Base-by-base conservation (phyloP, 1,140 invertebrate genomes). In the Drosophila paulistorum region DNA sequence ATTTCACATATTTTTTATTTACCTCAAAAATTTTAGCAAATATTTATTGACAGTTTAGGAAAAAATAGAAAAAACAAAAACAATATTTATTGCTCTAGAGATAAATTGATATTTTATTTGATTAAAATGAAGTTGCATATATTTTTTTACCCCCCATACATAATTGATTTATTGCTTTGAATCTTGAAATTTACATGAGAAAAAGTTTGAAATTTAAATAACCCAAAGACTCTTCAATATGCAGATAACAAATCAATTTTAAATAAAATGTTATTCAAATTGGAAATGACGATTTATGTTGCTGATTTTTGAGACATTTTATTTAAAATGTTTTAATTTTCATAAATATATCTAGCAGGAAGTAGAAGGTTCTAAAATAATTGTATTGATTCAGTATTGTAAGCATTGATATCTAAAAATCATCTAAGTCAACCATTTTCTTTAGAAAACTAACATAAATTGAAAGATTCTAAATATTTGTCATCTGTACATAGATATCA, bases 41-140 rank as follows among this genome's bases (percentile, higher is more conserved):
- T 61, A 61, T 71, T 71, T 69, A 33, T 20, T 59, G 55, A 51
- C 9, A 68, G 48, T 17, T 59, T 69, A 69, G 33, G 35, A 69
- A 71, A 60, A 60, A 69, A 60, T 9, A 69, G n/a, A 54, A 68
- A 69, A 71, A 69, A 69, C 10, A 60, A 71, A 69, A 71, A 69
- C 65, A 60, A 45, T 35, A 60, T 60, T 41, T 39, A 39, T 39
- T 51, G 7, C 45, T 23, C 20, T 23, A 11, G 10, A 51, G 45
- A 51, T 51, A 51, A 51, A 51, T 51, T 51, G 11, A 51, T 23
- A 51, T 51, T 51, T 23, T 51, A 20, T 51, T 51, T 51, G 45
- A 51, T 51, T 20, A 20, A 51, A 51, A 51, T 23, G 7, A 37
- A 37, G 9, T 37, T 30, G 14, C 7, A 48, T 51, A 23, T 11